A percentile compares a stretch with the other conserved stretches of the same genome.
Evolutionary conservation across 2,797 vertebrate species (phyloP).

Genomic region (Eurystomus glaucurus): DNA sequence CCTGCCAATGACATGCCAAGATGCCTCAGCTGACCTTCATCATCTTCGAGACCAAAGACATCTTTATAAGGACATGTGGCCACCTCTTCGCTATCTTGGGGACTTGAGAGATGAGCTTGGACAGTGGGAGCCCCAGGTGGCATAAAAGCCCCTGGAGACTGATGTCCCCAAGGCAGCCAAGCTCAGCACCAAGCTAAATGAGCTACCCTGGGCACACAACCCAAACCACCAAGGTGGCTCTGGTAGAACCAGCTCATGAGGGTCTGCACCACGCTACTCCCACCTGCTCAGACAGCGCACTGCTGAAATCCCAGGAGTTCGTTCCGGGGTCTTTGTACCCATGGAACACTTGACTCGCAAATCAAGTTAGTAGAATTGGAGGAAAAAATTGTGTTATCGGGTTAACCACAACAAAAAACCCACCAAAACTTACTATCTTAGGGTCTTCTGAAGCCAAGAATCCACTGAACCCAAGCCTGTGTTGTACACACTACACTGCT

Average conservation of each 20-base stretch:
- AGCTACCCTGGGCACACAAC: not conserved
- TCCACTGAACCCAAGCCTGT: not conserved
- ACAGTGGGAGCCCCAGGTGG: not conserved
- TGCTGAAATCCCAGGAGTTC: not conserved
- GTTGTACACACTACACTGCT: not conserved
- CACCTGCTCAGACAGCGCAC: rapidly evolving
- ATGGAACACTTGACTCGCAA: not conserved
- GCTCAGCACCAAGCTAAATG: not conserved
- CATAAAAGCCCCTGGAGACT: not conserved
- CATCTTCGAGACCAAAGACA: not conserved
- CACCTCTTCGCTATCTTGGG: not conserved
- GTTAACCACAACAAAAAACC: not conserved
- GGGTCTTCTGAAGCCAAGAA: not conserved
- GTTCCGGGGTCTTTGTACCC: not conserved
- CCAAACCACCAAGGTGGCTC: not conserved
- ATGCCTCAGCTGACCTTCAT: not conserved
- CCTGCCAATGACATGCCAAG: not conserved
- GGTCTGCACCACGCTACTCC: rapidly evolving
- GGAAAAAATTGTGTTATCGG: not conserved
- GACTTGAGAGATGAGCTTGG: not conserved
- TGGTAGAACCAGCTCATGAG: not conserved
- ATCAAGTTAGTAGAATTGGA: not conserved
- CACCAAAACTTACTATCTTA: not conserved
- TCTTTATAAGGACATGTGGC: not conserved
- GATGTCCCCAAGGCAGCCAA: not conserved